These are phyloP conservation scores for Pterois miles DNA, from an alignment of 2,797 vertebrate species.

Conservation along the genomic window DNA sequence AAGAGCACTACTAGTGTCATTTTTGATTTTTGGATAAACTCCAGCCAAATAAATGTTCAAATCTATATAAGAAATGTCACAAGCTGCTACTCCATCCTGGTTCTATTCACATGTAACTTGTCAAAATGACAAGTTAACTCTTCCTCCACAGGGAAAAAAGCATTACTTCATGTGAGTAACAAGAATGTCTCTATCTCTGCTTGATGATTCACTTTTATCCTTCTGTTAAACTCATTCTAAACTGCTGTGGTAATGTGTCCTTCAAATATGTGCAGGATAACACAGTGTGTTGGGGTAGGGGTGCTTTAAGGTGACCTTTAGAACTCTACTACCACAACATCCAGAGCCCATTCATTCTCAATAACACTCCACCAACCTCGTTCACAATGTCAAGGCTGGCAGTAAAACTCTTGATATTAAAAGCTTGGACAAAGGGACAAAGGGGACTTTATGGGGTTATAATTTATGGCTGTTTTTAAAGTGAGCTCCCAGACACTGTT, in stretches of 20 bases:
- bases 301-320: constrained; percentile 29
- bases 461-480: constrained; percentile 48
- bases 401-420: constrained; percentile 68
- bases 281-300: not conserved
- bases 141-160: not conserved
- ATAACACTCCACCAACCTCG: constrained; percentile 38
- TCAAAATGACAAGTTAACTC: not conserved
- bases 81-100: not conserved
- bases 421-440: constrained; percentile 58
- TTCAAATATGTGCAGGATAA: constrained; percentile 9
- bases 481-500: constrained; percentile 41
- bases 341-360: constrained; percentile 33
- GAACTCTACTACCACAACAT: constrained; percentile 25
- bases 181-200: not conserved
- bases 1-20: not conserved
- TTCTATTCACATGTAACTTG: not conserved
- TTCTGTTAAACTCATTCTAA: not conserved
- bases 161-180: not conserved
- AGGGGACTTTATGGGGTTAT: constrained; percentile 16
- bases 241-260: not conserved
- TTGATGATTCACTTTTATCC: not conserved
- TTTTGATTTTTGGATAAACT: not conserved
- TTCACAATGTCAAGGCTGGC: constrained; percentile 48
- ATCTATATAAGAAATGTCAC: not conserved
- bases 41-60: not conserved